Evolutionary conservation across 2,113 vertebrate species (phyloP).

Genomic region (Grammomys surdaster): DNA sequence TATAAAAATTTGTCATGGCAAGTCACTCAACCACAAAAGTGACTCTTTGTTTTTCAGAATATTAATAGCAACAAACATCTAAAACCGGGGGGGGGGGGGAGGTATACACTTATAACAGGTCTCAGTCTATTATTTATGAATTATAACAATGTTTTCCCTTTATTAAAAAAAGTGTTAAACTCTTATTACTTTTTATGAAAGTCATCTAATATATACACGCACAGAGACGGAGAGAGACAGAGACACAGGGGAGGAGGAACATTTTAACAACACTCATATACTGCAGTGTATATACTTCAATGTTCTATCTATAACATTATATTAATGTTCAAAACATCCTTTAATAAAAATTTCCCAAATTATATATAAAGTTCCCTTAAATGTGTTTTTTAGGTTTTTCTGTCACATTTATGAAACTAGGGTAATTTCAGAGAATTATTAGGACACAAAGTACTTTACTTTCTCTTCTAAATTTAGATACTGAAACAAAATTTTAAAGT

Average conservation of each 20-base stretch:
- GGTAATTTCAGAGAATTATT: conserved; percentile 45
- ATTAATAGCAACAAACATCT: conserved; percentile 47
- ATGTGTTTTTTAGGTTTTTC: conserved; percentile 47
- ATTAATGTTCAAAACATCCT: conserved; percentile 12
- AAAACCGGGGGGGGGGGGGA: background rate
- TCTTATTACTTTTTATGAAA: conserved; percentile 56
- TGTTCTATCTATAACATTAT: background rate
- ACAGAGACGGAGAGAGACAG: background rate
- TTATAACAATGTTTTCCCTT: background rate
- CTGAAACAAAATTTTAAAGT: conserved; percentile 51
- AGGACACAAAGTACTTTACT: background rate
- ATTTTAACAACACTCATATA: background rate
- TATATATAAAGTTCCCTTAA: conserved; percentile 38
- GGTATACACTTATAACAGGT: background rate
- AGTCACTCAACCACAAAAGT: conserved; percentile 46
- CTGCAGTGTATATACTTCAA: background rate
- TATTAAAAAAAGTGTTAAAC: conserved; percentile 33
- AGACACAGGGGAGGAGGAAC: background rate
- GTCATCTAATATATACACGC: background rate
- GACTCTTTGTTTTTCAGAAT: conserved; percentile 37
- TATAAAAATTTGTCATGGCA: conserved; percentile 17
- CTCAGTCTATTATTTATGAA: conserved; percentile 29
- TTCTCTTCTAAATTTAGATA: conserved; percentile 53
- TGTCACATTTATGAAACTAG: conserved; percentile 28
- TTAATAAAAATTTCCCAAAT: conserved; percentile 35